Evolutionary conservation across 2,797 vertebrate species (phyloP), one percentile per base, ranked within the genome.

Genomic region (Pygocentrus nattereri): DNA sequence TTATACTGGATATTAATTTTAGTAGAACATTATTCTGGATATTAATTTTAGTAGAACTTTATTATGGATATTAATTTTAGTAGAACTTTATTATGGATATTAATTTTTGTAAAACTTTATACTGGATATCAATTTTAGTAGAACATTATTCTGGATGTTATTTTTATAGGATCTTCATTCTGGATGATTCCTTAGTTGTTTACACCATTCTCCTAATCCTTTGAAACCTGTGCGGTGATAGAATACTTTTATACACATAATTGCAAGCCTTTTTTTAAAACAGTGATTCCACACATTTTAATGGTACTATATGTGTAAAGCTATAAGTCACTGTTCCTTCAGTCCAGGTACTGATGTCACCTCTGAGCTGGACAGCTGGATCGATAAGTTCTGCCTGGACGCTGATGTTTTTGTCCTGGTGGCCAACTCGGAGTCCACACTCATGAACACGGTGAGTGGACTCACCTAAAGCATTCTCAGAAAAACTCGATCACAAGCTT

Each of bases 321-420:
- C 38, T 6, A 34, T 34, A 34, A 34, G 34, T 34, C 38, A 5
- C 38, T 38, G 38, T 5, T 38, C 8, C 38, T 8, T 16, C 85
- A 99, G 98, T 83, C 98, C 98, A 0, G 98, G 98, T 50, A 99
- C 97, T 64, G 98, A 99, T 84, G 98, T 99, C 79, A 99, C 98
- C 1, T 94, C 97, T 47, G 92, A 99, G 76, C 91, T 99, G 84
- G 98, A 99, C 92, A 98, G 94, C 92, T 99, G 98, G 98, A 99
- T 99, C 78, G 97, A 99, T 91, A 99, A 99, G 72, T 99, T 99
- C 91, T 99, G 98, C 87, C 92, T 98, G 78, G 98, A 99, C 74
- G 98, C 98, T 34, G 98, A 99, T 72, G 98, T 99, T 74, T 99
- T 99, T 82, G 97, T 99, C 88, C 92, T 99, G 90, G 98, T 99